Conservation (phyloP, 2,113 vertebrate species). For the Collichthys lucidus region DNA sequence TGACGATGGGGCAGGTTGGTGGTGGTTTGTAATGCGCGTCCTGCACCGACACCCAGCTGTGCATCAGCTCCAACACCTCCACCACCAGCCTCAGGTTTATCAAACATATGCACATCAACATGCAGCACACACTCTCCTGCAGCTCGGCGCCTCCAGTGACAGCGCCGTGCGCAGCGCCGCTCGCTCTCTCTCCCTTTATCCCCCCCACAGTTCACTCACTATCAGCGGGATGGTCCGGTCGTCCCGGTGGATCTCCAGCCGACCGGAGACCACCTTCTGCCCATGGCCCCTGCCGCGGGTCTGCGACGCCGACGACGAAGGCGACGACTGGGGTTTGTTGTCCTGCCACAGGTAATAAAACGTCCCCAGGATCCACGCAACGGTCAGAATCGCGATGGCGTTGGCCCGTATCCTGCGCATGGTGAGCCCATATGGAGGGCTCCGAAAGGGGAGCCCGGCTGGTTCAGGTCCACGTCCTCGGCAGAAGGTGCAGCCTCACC, state of each 20-base stretch:
- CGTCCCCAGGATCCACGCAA: constrained; percentile 98
- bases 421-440: constrained; percentile 86
- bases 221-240: constrained; percentile 92
- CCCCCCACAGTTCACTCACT: constrained; percentile 83
- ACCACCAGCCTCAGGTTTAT: constrained; percentile 26
- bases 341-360: constrained; percentile 99
- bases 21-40: not conserved
- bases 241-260: constrained; percentile 90
- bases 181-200: not conserved
- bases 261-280: constrained; percentile 81
- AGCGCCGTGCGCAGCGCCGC: constrained; percentile 32
- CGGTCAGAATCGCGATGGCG: constrained; percentile 97
- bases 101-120: constrained; percentile 62
- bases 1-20: not conserved
- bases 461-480: constrained; percentile 58
- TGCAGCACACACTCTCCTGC: constrained; percentile 76
- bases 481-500: constrained; percentile 57
- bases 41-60: too few relatives aligned
- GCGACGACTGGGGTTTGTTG: constrained; percentile 90
- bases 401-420: constrained; percentile 99
- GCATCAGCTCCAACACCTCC: constrained; percentile 39
- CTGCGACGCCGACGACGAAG: constrained; percentile 84
- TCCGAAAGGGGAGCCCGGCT: constrained; percentile 67
- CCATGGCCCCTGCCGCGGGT: constrained; percentile 78
- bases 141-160: too few relatives aligned